Evolutionary conservation across 2,888 invertebrate genomes (phyloP).

Genomic region (Melipona beecheii): DNA sequence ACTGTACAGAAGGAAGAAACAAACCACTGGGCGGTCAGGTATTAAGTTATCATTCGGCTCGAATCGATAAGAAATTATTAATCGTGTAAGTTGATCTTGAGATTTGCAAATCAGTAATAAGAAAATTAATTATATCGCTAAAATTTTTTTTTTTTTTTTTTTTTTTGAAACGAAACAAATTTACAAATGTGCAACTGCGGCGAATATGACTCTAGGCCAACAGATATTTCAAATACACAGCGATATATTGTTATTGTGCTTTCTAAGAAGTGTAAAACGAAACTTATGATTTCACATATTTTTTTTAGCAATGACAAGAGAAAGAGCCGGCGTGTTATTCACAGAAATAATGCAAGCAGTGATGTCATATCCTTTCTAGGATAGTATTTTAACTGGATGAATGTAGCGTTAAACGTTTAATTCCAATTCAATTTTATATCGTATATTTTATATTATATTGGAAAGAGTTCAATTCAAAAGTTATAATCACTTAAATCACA

Average conservation of each 20-base stretch:
- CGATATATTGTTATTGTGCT: constrained; percentile 17
- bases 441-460: constrained; percentile 13
- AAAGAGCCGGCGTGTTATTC: constrained; percentile 55
- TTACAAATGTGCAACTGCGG: constrained; percentile 7
- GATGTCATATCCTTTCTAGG: constrained; percentile 57
- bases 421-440: not conserved
- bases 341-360: constrained; percentile 52
- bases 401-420: constrained; percentile 24
- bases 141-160: not conserved
- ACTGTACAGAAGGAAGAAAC: not conserved
- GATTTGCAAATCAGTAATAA: not conserved
- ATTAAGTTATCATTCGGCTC: not conserved
- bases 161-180: not conserved
- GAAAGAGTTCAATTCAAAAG: constrained; percentile 1
- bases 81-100: not conserved
- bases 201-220: too few species aligned
- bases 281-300: constrained; percentile 45
- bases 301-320: constrained; percentile 45
- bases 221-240: not conserved
- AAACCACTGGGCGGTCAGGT: not conserved
- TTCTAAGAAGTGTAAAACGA: constrained; percentile 31
- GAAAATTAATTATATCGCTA: not conserved
- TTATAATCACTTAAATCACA: not conserved
- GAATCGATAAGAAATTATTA: not conserved
- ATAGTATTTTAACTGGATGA: constrained; percentile 27